phyloP scores from a whole-genome alignment of 1,140 invertebrate genomes.

The Euschistus heros region DNA sequence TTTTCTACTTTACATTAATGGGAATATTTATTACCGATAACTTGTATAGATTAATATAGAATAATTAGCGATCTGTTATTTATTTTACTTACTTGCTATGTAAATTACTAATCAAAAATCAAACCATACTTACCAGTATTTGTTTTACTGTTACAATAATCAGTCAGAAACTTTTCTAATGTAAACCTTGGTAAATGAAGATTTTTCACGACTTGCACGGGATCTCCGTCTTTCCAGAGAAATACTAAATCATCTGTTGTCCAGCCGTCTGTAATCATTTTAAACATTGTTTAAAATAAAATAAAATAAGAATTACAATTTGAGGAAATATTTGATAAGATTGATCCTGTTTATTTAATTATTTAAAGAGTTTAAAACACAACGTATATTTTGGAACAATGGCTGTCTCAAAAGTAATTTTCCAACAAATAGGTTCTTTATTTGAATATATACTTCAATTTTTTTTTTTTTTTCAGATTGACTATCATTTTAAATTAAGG shows the following conservation, averaged over 20 bases:
- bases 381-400: background rate
- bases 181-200: slow-evolving; percentile 87
- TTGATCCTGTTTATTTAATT: background rate
- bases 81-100: too few species aligned
- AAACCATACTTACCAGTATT: slow-evolving; percentile 88
- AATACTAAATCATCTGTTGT: slow-evolving; percentile 90
- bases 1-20: too few species aligned
- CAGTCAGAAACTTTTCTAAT: slow-evolving; percentile 80
- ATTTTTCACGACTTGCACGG: slow-evolving; percentile 88
- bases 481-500: too few species aligned
- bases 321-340: background rate
- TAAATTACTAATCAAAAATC: too few species aligned
- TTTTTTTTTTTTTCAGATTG: too few species aligned
- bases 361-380: background rate
- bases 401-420: background rate
- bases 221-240: slow-evolving; percentile 85
- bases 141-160: slow-evolving; percentile 91
- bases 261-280: slow-evolving; percentile 65
- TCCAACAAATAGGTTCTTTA: too few species aligned
- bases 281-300: background rate
- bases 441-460: too few species aligned
- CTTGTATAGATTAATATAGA: too few species aligned
- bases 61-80: too few species aligned
- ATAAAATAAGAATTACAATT: background rate
- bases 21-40: too few species aligned